Conservation (phyloP, 2,113 vertebrate species). For the Desmodus rotundus region DNA sequence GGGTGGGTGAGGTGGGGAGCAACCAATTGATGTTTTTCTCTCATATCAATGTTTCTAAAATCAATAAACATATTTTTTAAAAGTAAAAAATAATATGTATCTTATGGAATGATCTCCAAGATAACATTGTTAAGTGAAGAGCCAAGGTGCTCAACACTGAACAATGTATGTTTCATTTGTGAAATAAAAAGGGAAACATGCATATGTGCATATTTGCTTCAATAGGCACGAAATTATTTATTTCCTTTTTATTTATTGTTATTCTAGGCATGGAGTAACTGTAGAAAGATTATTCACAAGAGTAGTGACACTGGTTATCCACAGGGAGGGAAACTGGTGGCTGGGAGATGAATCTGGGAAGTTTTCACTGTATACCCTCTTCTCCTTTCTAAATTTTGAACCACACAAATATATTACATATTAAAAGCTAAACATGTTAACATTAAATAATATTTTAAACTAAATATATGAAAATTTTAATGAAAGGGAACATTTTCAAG, state of each 20-base stretch:
- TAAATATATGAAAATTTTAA: background rate
- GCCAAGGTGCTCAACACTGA: background rate
- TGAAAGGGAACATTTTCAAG: constrained; percentile 23
- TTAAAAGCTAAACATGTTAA: background rate
- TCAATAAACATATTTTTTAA: too few relatives aligned
- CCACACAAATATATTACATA: background rate
- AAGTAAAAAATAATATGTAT: too few relatives aligned
- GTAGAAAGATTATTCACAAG: background rate
- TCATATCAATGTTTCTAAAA: too few relatives aligned
- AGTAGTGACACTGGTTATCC: background rate
- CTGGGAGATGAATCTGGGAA: background rate
- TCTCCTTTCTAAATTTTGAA: background rate
- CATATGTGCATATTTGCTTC: background rate
- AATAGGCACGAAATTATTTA: background rate
- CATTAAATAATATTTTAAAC: background rate
- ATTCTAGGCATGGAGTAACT: background rate
- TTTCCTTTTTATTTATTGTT: too few relatives aligned
- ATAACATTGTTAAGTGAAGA: background rate
- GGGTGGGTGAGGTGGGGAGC: too few relatives aligned
- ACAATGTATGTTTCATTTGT: background rate
- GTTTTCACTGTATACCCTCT: background rate
- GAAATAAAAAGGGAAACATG: background rate
- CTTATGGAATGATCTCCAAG: background rate
- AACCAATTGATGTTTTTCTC: too few relatives aligned
- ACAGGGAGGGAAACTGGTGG: background rate